Base-by-base conservation (phyloP, 2,888 invertebrate species). In the Dynastes grantii region DNA sequence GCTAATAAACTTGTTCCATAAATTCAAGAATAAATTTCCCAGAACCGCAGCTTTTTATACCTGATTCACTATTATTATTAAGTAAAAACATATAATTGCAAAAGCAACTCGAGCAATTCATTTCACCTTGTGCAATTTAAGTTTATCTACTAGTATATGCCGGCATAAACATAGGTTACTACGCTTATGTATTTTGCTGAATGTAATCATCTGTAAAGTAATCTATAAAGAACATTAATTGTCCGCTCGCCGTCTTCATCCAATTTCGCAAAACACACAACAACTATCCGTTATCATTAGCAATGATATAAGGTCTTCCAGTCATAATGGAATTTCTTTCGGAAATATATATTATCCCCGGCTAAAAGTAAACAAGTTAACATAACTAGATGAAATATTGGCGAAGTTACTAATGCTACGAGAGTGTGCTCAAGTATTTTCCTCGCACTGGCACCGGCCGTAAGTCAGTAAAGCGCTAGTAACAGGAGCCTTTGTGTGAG, bases 401-500 rank as follows among this genome's bases (percentile, higher is more conserved):
- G 79, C 77, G 81, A 84, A 84, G 84, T 84, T 83, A 80, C 83
- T 82, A 84, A 84, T 84, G 84, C 82, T 89, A 89, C 90, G 37
- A 76, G 73, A 61, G 76, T 78, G 78, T 70, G 76, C 78, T 79
- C 73, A 58, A 49, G 77, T 75, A 77, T 71, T 67, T 73, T 49
- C 45, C 77, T 40, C 78, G 51, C 68, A 55, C 67, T 68, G 65
- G 29, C 58, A 55, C 67, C 75, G 65, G 29, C 58, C 79, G 77
- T 79, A 79, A 79, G 77, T 79, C 77, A 79, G 68, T 11, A 22
- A 16, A 37, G n/a, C 61, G 45, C 51, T 51, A 68, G 51, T 51
- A n/a, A 29, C 68, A 8, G 22, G 61, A 22, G 71, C 58, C 11
- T 55, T 27, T 75, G 73, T 75, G 49, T 61, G 65, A 53, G 37